Conservation (phyloP, 1,140 invertebrate genomes). For the Panagrolaimus sp. region DNA sequence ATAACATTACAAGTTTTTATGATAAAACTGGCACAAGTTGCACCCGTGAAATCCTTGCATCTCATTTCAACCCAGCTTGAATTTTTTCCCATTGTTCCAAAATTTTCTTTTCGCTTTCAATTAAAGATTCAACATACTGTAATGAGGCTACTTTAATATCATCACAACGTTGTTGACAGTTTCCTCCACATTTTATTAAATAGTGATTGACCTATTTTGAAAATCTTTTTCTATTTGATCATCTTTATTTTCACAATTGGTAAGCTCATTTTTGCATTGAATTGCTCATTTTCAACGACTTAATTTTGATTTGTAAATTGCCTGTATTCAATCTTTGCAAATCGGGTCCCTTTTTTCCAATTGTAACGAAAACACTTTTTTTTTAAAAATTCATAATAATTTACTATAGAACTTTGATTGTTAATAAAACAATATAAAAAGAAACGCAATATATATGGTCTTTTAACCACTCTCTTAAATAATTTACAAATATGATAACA, state of each 20-base stretch:
- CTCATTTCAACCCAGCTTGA: slow-evolving; percentile 64
- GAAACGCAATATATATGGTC: too few species aligned
- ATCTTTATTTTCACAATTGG: slow-evolving; percentile 85
- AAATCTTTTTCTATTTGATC: slow-evolving; percentile 92
- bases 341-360: slow-evolving; percentile 64
- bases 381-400: neutral
- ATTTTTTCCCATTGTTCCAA: slow-evolving; percentile 66
- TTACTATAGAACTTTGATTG: neutral
- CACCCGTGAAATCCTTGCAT: too few species aligned
- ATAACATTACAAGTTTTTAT: too few species aligned
- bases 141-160: slow-evolving; percentile 81
- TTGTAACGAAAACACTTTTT: neutral
- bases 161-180: slow-evolving; percentile 77
- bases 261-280: slow-evolving; percentile 79
- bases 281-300: too few species aligned
- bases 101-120: slow-evolving; percentile 90
- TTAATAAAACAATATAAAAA: too few species aligned
- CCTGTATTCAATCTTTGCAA: too few species aligned
- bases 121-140: slow-evolving; percentile 83
- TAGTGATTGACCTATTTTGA: slow-evolving; percentile 87
- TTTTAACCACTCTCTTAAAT: too few species aligned
- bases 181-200: slow-evolving; percentile 86
- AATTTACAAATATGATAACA: too few species aligned
- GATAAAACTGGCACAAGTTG: too few species aligned
- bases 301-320: too few species aligned